Percentiles rank a stretch among this genome's conserved stretches.
These are phyloP conservation scores for Desmodus rotundus DNA, from an alignment of 2,113 vertebrate genomes.

Conservation along the genomic window DNA sequence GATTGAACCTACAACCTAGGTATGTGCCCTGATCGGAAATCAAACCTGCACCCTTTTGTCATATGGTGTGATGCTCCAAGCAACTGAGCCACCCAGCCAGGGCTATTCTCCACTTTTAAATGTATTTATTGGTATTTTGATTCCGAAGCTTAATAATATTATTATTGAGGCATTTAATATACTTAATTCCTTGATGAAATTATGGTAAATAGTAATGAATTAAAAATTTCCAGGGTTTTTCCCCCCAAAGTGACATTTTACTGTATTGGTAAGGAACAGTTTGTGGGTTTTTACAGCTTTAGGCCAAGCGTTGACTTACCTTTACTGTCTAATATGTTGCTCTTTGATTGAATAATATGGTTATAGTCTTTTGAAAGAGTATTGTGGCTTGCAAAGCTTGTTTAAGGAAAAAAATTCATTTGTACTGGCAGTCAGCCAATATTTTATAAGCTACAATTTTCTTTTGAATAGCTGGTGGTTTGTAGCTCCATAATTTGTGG, in stretches of 20 bases:
- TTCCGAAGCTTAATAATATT: background rate
- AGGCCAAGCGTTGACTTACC: constrained; percentile 37
- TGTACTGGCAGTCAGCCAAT: constrained; percentile 59
- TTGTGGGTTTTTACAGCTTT: constrained; percentile 45
- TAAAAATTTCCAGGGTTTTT: background rate
- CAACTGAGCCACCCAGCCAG: too few species aligned
- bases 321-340: constrained; percentile 35
- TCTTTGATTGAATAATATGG: constrained; percentile 40
- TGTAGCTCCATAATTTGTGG: constrained; percentile 73
- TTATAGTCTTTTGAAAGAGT: constrained; percentile 56
- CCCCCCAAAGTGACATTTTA: background rate
- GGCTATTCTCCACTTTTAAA: background rate
- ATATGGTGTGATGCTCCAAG: too few species aligned
- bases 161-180: background rate
- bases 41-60: too few species aligned
- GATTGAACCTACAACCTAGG: too few species aligned
- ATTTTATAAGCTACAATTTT: constrained; percentile 75
- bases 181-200: constrained; percentile 35
- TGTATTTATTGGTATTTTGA: constrained; percentile 13
- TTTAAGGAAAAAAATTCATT: constrained; percentile 64
- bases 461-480: constrained; percentile 68
- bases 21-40: too few species aligned
- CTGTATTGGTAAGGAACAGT: background rate
- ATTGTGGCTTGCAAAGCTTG: constrained; percentile 51
- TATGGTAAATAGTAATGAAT: constrained; percentile 20